Evolutionary conservation across 2,888 invertebrate genomes (phyloP).

Genomic region (Podabrus alpinus): DNA sequence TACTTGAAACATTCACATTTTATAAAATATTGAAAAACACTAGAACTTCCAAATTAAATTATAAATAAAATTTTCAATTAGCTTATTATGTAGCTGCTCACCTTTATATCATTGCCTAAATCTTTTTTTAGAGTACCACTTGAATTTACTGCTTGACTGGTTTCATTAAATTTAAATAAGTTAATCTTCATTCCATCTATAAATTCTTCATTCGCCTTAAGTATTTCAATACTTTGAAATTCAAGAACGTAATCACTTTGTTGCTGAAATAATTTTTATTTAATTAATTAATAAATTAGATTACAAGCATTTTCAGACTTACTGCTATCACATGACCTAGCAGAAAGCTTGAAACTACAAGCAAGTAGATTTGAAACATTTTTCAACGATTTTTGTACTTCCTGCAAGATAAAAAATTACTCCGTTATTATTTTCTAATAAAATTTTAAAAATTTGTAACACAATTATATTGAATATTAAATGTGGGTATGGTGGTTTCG

Average conservation of each 20-base stretch:
- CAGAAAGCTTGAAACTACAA: neutral
- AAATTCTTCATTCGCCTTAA: constrained; percentile 8
- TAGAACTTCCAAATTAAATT: neutral
- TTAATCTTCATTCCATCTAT: constrained; percentile 3
- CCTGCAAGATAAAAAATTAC: neutral
- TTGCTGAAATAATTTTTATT: neutral
- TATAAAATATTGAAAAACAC: neutral
- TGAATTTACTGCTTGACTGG: constrained; percentile 15
- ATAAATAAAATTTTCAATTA: neutral
- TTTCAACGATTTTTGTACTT: neutral
- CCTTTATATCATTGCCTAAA: constrained; percentile 21
- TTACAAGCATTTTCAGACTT: neutral
- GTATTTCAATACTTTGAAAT: constrained; percentile 16
- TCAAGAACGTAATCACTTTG: constrained; percentile 11
- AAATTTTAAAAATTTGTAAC: neutral
- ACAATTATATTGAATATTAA: neutral
- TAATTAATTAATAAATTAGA: neutral
- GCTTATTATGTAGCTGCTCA: neutral
- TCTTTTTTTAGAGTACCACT: constrained; percentile 20
- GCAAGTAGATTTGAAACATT: neutral
- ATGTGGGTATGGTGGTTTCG: neutral
- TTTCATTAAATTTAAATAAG: constrained; percentile 18
- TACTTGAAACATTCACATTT: neutral
- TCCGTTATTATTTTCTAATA: neutral
- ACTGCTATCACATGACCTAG: neutral